Percentiles rank a stretch among this genome's conserved stretches.
Conservation (phyloP, 2,113 vertebrate genomes). For the Nesoenas mayeri region DNA sequence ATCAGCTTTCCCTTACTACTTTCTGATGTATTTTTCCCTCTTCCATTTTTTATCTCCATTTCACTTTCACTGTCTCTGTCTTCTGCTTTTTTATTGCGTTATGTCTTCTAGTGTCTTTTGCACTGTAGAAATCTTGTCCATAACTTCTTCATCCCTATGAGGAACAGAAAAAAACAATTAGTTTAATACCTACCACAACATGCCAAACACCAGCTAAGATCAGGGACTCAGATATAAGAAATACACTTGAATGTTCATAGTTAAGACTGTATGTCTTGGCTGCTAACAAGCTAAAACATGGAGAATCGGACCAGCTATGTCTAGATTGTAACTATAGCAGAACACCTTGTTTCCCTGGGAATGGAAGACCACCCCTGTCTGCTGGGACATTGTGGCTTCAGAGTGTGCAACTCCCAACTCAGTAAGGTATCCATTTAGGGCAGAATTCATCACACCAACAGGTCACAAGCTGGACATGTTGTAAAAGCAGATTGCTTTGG, state of each 20-base stretch:
- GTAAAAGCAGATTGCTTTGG: not conserved
- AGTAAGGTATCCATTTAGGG: not conserved
- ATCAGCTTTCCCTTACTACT: not conserved
- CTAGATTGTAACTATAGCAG: not conserved
- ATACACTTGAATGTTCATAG: not conserved
- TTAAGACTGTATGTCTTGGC: not conserved
- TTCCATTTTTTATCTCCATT: not conserved
- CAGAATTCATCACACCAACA: not conserved
- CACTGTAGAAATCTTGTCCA: not conserved
- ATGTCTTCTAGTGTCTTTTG: not conserved
- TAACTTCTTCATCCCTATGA: not conserved
- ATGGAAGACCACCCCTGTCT: not conserved
- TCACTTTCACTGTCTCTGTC: not conserved
- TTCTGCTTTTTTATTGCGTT: not conserved
- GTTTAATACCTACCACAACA: not conserved
- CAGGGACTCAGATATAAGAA: not conserved
- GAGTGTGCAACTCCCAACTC: not conserved
- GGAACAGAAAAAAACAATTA: not conserved
- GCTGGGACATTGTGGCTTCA: not conserved
- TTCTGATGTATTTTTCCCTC: not conserved
- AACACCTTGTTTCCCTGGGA: not conserved
- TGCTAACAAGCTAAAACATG: not conserved
- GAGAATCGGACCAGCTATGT: not conserved
- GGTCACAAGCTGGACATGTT: not conserved
- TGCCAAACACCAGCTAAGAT: not conserved